Evolutionary conservation across 2,113 vertebrate genomes (phyloP).

Genomic region (Pan troglodytes): NHGRI_mPanTro3-v2.1_pri NC_086015.1:159552001-159552500

Average conservation of each 20-base stretch:
- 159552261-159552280: too few relatives aligned
- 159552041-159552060: background rate
- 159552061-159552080: background rate
- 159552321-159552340: background rate
- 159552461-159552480: background rate
- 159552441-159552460: background rate
- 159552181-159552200: background rate
- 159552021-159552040: background rate
- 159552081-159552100: background rate
- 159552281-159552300: background rate
- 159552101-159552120: background rate
- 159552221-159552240: background rate
- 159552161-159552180: background rate
- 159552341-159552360: background rate
- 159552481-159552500: background rate
- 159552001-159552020: background rate
- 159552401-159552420: background rate
- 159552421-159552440: background rate
- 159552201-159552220: background rate
- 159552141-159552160: background rate
- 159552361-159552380: background rate
- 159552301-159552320: background rate
- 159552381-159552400: background rate
- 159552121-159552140: constrained; percentile 4
- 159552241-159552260: background rate